Conservation (phyloP, 2,888 invertebrate genomes). For the Chymomyza fuscimana region DNA sequence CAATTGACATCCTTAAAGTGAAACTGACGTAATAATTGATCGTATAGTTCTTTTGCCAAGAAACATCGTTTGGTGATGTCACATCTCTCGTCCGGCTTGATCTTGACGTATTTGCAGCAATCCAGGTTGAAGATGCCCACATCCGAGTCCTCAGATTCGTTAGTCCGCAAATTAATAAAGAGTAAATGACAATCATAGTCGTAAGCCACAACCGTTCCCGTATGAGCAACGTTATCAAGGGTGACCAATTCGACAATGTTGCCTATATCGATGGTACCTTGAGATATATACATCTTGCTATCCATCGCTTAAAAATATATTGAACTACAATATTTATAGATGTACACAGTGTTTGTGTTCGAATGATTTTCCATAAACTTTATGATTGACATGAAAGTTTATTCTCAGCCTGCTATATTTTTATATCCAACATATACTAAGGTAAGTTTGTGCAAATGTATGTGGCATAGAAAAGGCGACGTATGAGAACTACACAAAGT, state of each 20-base stretch:
- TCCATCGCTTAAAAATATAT: not conserved
- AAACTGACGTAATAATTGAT: not conserved
- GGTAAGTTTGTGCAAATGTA: too few relatives aligned
- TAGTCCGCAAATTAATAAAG: not conserved
- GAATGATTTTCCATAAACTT: too few relatives aligned
- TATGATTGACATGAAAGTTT: too few relatives aligned
- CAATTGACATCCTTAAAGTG: not conserved
- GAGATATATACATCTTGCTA: not conserved
- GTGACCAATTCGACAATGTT: not conserved
- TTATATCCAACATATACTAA: too few relatives aligned
- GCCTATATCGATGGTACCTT: not conserved
- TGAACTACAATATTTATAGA: too few relatives aligned
- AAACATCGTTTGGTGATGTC: not conserved
- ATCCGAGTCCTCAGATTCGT: not conserved
- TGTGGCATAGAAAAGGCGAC: too few relatives aligned
- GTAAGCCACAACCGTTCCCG: not conserved
- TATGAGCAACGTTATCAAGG: not conserved
- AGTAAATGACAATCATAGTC: not conserved
- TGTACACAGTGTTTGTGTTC: too few relatives aligned
- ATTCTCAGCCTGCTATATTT: too few relatives aligned
- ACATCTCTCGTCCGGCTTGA: not conserved
- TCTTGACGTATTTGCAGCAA: not conserved
- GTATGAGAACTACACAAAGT: too few relatives aligned
- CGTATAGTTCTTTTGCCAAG: not conserved
- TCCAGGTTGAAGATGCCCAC: not conserved